Conservation (phyloP, 2,113 vertebrate species). For the Paraplagusia blochii region DNA sequence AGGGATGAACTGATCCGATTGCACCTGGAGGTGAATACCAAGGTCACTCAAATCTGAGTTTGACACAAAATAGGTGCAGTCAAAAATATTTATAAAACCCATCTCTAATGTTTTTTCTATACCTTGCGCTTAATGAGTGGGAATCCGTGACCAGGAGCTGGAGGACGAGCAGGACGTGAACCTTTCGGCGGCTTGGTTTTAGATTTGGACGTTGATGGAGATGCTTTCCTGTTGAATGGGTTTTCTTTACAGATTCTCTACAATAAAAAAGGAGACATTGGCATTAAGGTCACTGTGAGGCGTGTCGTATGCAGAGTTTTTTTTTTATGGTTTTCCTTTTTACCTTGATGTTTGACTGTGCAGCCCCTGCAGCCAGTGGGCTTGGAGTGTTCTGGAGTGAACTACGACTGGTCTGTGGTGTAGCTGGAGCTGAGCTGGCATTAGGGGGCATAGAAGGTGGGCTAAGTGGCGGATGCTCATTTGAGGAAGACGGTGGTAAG, state of each 20-base stretch:
- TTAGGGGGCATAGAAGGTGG: slow-evolving; percentile 41
- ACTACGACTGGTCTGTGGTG: slow-evolving; percentile 73
- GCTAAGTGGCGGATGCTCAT: slow-evolving; percentile 46
- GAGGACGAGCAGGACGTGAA: slow-evolving; percentile 86
- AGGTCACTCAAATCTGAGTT: slow-evolving; percentile 72
- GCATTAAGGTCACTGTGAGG: not conserved
- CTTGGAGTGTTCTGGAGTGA: slow-evolving; percentile 50
- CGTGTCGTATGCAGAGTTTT: not conserved
- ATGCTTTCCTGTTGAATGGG: slow-evolving; percentile 92
- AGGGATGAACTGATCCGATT: slow-evolving; percentile 94
- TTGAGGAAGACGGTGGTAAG: slow-evolving; percentile 47
- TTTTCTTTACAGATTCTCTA: slow-evolving; percentile 96
- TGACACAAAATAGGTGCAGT: slow-evolving; percentile 48
- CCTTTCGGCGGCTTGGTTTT: slow-evolving; percentile 80
- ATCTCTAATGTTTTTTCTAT: not conserved
- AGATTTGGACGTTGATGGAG: slow-evolving; percentile 75
- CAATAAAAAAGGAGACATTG: slow-evolving; percentile 6
- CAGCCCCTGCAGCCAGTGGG: slow-evolving; percentile 45
- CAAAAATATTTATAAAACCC: not conserved
- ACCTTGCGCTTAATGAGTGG: slow-evolving; percentile 99
- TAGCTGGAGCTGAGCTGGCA: slow-evolving; percentile 76
- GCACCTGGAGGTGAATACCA: slow-evolving; percentile 77
- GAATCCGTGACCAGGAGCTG: slow-evolving; percentile 93
- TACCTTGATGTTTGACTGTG: slow-evolving; percentile 65
- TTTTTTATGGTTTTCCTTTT: not conserved